These are phyloP conservation scores for Cebidichthys violaceus DNA, from an alignment of 2,113 vertebrate species.

Conservation along the genomic window DNA sequence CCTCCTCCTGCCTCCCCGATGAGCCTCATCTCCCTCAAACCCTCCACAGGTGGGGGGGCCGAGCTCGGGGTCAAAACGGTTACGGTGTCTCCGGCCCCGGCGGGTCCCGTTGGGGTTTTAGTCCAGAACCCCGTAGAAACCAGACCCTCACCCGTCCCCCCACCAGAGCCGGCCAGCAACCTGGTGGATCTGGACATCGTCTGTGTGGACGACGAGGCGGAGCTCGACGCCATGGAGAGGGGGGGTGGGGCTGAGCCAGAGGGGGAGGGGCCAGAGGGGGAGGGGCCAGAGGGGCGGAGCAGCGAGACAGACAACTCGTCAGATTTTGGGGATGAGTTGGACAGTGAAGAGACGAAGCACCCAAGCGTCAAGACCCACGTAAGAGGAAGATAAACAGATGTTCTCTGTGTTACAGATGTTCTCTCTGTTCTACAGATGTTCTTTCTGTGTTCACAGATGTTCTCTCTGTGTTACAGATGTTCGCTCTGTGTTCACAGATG, in stretches of 20 bases:
- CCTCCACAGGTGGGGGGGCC: not conserved
- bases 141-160: not conserved
- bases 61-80: not conserved
- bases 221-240: rapidly evolving
- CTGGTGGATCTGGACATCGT: constrained; percentile 62
- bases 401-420: not conserved
- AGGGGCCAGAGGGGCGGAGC: constrained; percentile 2
- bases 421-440: not conserved
- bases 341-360: not conserved
- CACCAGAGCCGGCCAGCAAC: constrained; percentile 16
- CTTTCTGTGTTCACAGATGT: too few species aligned
- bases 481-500: too few species aligned
- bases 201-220: constrained; percentile 38
- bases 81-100: rapidly evolving
- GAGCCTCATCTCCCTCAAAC: constrained; percentile 16
- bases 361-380: not conserved
- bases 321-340: constrained; percentile 30
- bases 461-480: not conserved
- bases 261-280: not conserved
- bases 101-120: rapidly evolving
- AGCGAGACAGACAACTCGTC: constrained; percentile 66
- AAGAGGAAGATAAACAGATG: not conserved
- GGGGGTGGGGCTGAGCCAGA: not conserved
- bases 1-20: constrained; percentile 42
- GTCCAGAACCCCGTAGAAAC: not conserved